These are phyloP conservation scores for Arenaria interpres DNA, from an alignment of 2,113 vertebrate species.

Conservation along the genomic window DNA sequence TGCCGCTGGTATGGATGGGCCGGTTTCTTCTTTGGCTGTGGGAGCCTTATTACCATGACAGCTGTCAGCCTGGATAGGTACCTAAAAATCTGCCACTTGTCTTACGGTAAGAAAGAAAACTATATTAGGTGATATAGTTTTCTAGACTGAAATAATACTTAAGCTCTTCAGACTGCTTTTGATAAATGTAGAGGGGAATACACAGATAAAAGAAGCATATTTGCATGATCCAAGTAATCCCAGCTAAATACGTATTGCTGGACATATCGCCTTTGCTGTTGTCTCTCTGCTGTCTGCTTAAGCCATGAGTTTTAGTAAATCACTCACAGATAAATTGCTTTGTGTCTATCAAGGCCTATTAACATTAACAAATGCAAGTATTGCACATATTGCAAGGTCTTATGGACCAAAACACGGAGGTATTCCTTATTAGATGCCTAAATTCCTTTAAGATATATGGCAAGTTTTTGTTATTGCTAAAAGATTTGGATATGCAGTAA, in stretches of 20 bases:
- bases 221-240: not conserved
- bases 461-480: not conserved
- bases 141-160: not conserved
- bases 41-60: constrained; percentile 94
- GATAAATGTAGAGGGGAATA: not conserved
- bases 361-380: not conserved
- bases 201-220: not conserved
- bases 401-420: not conserved
- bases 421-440: not conserved
- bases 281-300: not conserved
- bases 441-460: not conserved
- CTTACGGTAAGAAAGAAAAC: constrained; percentile 81
- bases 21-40: constrained; percentile 95
- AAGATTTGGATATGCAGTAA: not conserved
- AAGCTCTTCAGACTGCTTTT: not conserved
- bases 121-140: not conserved
- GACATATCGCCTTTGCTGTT: not conserved
- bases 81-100: constrained; percentile 92
- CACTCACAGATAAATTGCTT: not conserved
- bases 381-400: not conserved
- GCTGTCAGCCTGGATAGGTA: constrained; percentile 93
- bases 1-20: constrained; percentile 93
- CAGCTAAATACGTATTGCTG: not conserved
- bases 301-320: not conserved
- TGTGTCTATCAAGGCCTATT: not conserved